Base-by-base conservation (phyloP, 1,140 invertebrate genomes). In the Agrypnia vestita region DNA sequence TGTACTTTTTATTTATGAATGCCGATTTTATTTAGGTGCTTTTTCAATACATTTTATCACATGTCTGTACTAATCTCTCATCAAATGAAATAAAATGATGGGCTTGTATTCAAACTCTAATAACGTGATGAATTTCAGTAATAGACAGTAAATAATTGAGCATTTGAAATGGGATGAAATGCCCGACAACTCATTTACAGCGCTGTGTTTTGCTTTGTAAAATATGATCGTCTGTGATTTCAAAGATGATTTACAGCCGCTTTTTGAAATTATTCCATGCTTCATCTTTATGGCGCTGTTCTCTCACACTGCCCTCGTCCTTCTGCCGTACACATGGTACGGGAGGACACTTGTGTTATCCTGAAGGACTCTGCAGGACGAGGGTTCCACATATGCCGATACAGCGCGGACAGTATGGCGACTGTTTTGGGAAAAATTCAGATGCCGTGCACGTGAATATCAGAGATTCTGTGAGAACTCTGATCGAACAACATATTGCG, bases 391-490 rank as follows among this genome's bases (percentile, higher is more conserved):
- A 51, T 53, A 71, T 69, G 64, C 64, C 15, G 64, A 69, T 46
- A 69, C 64, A 64, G 12, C 17, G 64, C 43, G 43, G 64, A 19
- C 64, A 69, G 15, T 46, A 47, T 47, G 64, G 44, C 64, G n/a
- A 46, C 49, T 47, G 61, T 69, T 69, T 69, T 69, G 64, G 64
- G 44, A 69, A 47, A 69, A n/a, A 19, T 46, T 44, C 44, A 69
- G 43, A 69, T 69, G 64, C 10, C 64, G 15, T 69, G 64, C 64
- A 69, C 64, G 64, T 46, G 64, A 69, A 69, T 64, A 69, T 49
- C 25, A 8, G 25, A 35, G 19, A 25, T 25, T 35, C 61, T 21
- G 49, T 51, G 13, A 12, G 43, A 69, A 69, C 64, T 67, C 25
- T 69, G 64, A 69, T 47, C 64, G n/a, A 15, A 47, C 44, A 49